Conservation (phyloP, 2,797 vertebrate species). For the Mallotus villosus region DNA sequence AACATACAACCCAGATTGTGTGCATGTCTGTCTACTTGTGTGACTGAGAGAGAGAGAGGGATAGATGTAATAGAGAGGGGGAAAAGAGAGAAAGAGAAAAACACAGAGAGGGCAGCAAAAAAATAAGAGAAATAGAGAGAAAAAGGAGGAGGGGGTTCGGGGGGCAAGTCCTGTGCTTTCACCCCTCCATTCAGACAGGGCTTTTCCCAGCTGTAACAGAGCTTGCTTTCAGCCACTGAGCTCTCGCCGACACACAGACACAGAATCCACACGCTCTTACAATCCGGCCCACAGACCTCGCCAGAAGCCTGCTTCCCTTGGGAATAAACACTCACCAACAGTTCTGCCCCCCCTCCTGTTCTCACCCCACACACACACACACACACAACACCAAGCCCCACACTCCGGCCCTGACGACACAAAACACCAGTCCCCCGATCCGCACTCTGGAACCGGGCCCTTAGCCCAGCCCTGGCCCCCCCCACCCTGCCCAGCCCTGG, state of each 20-base stretch:
- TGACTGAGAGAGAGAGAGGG: not conserved
- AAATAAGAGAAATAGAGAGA: conserved; percentile 7
- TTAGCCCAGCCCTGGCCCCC: not conserved
- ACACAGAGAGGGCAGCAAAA: not conserved
- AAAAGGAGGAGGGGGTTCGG: not conserved
- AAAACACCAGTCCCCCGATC: not conserved
- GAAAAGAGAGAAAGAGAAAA: not conserved
- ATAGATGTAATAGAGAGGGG: conserved; percentile 1
- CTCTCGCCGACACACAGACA: conserved; percentile 58
- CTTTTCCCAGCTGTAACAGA: conserved; percentile 58
- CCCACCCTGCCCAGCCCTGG: not conserved
- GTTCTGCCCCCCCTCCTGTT: not conserved
- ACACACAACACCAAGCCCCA: not conserved
- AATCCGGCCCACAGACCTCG: conserved; percentile 44
- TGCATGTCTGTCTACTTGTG: not conserved
- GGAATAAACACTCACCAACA: conserved; percentile 10
- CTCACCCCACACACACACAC: not conserved
- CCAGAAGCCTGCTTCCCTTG: conserved; percentile 30
- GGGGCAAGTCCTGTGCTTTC: conserved; percentile 38
- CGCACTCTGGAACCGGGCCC: not conserved
- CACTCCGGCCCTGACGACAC: not conserved
- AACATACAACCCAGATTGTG: conserved; percentile 6
- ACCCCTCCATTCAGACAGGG: conserved; percentile 47
- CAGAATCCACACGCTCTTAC: conserved; percentile 59
- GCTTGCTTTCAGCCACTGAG: conserved; percentile 56